These are phyloP conservation scores for Rhipidura dahli DNA, from an alignment of 2,113 vertebrate genomes.

Conservation along the genomic window DNA sequence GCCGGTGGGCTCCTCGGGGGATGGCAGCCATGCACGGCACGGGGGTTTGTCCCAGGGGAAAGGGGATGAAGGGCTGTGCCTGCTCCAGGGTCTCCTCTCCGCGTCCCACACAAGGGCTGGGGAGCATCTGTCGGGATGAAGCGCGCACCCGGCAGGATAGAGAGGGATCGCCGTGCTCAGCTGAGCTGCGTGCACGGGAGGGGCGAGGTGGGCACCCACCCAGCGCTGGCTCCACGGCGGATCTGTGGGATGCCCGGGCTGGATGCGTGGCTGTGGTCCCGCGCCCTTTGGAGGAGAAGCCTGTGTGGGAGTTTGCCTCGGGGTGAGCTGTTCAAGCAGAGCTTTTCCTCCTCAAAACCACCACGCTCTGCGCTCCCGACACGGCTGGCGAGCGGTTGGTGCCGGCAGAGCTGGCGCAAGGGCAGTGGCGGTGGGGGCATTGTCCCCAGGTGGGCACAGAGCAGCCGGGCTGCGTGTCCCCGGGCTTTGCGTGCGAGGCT, in stretches of 20 bases:
- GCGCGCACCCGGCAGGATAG: rapidly evolving
- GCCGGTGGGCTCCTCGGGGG: neutral
- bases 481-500: neutral
- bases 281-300: neutral
- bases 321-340: neutral
- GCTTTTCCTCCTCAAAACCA: neutral
- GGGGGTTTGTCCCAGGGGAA: neutral
- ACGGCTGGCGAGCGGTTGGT: neutral
- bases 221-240: rapidly evolving
- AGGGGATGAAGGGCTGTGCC: neutral
- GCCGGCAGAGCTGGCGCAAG: neutral
- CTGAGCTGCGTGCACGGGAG: neutral
- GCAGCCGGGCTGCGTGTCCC: neutral
- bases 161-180: neutral
- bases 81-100: neutral
- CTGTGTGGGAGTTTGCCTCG: neutral
- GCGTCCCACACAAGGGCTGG: neutral
- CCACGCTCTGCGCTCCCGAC: neutral
- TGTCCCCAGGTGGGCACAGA: neutral
- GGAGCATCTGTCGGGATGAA: neutral
- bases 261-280: neutral
- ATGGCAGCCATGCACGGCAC: neutral
- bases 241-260: neutral
- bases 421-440: rapidly evolving
- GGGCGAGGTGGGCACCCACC: neutral